These are phyloP conservation scores for Galleria mellonella DNA, from an alignment of 1,140 invertebrate genomes.

Conservation along the genomic window DNA sequence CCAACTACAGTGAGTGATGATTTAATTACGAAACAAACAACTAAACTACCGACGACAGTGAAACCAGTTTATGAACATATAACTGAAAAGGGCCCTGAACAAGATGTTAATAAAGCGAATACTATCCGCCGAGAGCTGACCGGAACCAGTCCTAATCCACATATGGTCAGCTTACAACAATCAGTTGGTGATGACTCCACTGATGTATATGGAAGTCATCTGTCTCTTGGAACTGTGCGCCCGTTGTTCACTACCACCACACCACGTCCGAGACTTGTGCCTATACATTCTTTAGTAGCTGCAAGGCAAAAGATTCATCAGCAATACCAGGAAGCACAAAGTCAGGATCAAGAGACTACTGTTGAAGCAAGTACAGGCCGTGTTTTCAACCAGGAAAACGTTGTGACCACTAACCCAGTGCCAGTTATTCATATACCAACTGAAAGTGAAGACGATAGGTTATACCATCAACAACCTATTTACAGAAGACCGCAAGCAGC, in stretches of 20 bases:
- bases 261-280: conserved; percentile 60
- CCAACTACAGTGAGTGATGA: conserved; percentile 40
- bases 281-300: conserved; percentile 55
- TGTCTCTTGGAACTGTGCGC: conserved; percentile 76
- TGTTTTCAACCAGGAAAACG: conserved; percentile 54
- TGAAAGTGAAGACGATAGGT: conserved; percentile 52
- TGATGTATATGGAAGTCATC: conserved; percentile 79
- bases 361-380: conserved; percentile 67
- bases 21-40: conserved; percentile 50
- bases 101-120: conserved; percentile 40
- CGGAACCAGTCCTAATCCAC: conserved; percentile 59
- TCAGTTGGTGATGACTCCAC: conserved; percentile 77
- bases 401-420: conserved; percentile 62
- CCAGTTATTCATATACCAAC: conserved; percentile 59
- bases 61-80: conserved; percentile 71
- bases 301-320: conserved; percentile 59
- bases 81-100: conserved; percentile 60
- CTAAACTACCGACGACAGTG: conserved; percentile 46
- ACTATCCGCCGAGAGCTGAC: conserved; percentile 74
- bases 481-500: conserved; percentile 64
- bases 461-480: conserved; percentile 67
- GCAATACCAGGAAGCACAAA: conserved; percentile 60
- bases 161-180: conserved; percentile 67
- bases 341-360: conserved; percentile 64
- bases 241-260: conserved; percentile 80